Conservation (phyloP, 2,888 invertebrate species). For the Parasteatoda lunata region DNA sequence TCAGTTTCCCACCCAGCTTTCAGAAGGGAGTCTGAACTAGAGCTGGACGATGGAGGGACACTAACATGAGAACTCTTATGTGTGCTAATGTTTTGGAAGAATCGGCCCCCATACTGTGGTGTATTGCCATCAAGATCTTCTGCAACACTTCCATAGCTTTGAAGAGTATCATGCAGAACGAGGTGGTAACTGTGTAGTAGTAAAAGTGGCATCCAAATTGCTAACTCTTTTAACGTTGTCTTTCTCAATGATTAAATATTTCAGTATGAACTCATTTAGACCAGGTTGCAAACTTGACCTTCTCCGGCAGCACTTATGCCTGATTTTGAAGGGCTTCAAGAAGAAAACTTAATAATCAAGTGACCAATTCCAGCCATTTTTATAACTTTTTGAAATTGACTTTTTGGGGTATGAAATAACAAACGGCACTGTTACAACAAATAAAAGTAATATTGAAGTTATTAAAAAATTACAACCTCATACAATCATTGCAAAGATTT, state of each 20-base stretch:
- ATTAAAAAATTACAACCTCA: too few species aligned
- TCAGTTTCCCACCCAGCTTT: constrained; percentile 79
- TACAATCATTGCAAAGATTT: too few species aligned
- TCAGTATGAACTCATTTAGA: constrained; percentile 72
- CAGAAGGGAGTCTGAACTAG: constrained; percentile 82
- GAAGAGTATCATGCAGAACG: constrained; percentile 91
- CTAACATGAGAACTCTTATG: constrained; percentile 70
- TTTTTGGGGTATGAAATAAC: too few species aligned
- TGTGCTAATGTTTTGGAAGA: constrained; percentile 73
- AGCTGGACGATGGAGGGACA: constrained; percentile 74
- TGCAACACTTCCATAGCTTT: constrained; percentile 94
- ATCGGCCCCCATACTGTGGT: constrained; percentile 72
- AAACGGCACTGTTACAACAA: too few species aligned
- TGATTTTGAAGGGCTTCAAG: too few species aligned
- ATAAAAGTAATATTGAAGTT: too few species aligned
- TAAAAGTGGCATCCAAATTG: constrained; percentile 80
- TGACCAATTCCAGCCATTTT: too few species aligned
- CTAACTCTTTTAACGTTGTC: constrained; percentile 80
- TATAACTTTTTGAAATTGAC: too few species aligned
- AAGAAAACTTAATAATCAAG: too few species aligned
- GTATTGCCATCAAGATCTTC: constrained; percentile 85
- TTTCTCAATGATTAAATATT: constrained; percentile 71
- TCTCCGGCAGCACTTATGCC: constrained; percentile 48
- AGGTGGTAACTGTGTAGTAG: constrained; percentile 78
- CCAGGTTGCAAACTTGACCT: constrained; percentile 47